Percentiles rank a stretch among this genome's conserved stretches.
Evolutionary conservation across 2,888 invertebrate genomes (phyloP).

Genomic region (Timema podura): DNA sequence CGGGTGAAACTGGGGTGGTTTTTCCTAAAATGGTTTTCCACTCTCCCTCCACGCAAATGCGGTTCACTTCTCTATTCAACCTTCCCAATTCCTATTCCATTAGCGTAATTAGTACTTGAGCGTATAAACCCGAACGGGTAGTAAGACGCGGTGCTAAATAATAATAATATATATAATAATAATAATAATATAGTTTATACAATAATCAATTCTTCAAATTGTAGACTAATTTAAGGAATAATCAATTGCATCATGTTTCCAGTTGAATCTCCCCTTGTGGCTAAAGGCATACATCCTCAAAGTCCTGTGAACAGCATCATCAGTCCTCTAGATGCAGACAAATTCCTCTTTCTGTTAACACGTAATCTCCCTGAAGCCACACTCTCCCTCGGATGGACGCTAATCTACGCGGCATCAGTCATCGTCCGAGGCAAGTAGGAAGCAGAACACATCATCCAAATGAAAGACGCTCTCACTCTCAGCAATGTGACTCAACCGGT

Average conservation of each 20-base stretch:
- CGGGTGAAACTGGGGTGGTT: too few species aligned
- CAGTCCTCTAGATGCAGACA: constrained; percentile 54
- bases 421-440: constrained; percentile 57
- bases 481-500: constrained; percentile 56
- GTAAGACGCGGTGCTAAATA: too few species aligned
- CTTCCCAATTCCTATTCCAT: too few species aligned
- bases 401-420: constrained; percentile 51
- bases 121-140: too few species aligned
- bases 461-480: constrained; percentile 4
- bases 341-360: constrained; percentile 58
- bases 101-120: too few species aligned
- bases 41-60: too few species aligned
- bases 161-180: too few species aligned
- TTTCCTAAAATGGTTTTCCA: too few species aligned
- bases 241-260: constrained; percentile 24
- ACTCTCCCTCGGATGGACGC: constrained; percentile 81
- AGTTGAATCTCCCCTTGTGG: constrained; percentile 75
- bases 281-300: constrained; percentile 81
- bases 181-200: too few species aligned
- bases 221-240: too few species aligned
- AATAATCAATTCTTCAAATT: too few species aligned
- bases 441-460: constrained; percentile 52
- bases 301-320: constrained; percentile 60
- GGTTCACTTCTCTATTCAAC: too few species aligned
- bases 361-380: constrained; percentile 59